These are phyloP conservation scores for Cryptoblepharus egeriae DNA, from an alignment of 2,797 vertebrate genomes.

Conservation along the genomic window DNA sequence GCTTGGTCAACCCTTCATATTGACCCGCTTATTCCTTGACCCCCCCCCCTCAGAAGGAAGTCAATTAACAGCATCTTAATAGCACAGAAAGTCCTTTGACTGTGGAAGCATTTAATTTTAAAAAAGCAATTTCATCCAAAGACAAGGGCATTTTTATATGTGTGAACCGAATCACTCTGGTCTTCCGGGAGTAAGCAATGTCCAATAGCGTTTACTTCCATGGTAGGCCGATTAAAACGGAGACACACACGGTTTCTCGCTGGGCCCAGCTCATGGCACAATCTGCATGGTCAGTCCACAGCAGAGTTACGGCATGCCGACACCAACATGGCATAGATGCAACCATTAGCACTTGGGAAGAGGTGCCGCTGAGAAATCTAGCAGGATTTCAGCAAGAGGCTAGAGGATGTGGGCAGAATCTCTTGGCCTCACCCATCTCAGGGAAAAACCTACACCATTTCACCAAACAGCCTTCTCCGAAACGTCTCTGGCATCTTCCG, in stretches of 20 bases:
- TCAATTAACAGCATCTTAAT: neutral
- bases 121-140: neutral
- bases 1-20: neutral
- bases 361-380: neutral
- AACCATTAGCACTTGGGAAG: neutral
- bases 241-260: neutral
- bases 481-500: too few relatives aligned
- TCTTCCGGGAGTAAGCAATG: neutral
- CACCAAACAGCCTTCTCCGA: neutral
- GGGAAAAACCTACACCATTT: neutral
- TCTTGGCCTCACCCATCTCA: neutral
- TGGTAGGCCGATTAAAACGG: neutral
- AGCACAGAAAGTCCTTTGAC: too few relatives aligned
- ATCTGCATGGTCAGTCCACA: neutral
- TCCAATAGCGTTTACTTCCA: neutral
- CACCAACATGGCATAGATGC: too few relatives aligned
- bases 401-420: neutral
- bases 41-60: too few relatives aligned
- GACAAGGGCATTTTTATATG: neutral
- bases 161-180: fast-evolving
- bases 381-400: neutral
- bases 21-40: neutral
- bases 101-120: neutral
- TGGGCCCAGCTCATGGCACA: neutral
- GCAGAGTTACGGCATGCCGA: too few relatives aligned